A percentile compares a stretch with the other conserved stretches of the same genome.
Evolutionary conservation across 2,797 vertebrate genomes (phyloP).

Genomic region (Siniperca obscura): DNA sequence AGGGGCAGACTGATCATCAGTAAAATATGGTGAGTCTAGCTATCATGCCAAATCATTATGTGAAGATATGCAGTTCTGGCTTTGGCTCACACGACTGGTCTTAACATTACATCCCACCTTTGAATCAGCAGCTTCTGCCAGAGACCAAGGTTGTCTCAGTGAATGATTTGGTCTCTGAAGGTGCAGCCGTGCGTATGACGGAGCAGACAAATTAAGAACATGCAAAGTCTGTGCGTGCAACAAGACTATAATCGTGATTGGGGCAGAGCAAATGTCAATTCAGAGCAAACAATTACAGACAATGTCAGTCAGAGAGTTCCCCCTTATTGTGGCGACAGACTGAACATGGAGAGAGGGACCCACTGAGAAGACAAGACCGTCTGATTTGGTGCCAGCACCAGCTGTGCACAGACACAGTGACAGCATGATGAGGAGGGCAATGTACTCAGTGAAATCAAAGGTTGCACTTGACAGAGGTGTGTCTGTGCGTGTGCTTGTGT

Average conservation of each 20-base stretch:
- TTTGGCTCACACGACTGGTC: slow-evolving; percentile 13
- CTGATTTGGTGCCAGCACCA: slow-evolving; percentile 54
- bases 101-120: slow-evolving; percentile 13
- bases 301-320: slow-evolving; percentile 34
- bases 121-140: neutral
- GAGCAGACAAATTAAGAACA: slow-evolving; percentile 23
- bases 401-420: slow-evolving; percentile 58
- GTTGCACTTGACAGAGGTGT: slow-evolving; percentile 44
- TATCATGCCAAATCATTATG: slow-evolving; percentile 6
- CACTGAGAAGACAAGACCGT: slow-evolving; percentile 34
- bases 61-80: slow-evolving; percentile 34
- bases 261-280: slow-evolving; percentile 39
- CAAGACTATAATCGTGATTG: slow-evolving; percentile 16
- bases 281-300: slow-evolving; percentile 44
- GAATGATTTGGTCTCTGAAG: slow-evolving; percentile 21
- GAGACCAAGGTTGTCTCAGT: neutral
- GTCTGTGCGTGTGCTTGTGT: slow-evolving; percentile 7
- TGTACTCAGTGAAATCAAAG: slow-evolving; percentile 34
- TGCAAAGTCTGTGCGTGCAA: neutral
- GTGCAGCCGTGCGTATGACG: neutral
- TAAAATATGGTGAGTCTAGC: slow-evolving; percentile 9
- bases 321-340: slow-evolving; percentile 18
- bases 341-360: slow-evolving; percentile 7
- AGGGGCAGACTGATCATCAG: slow-evolving; percentile 14
- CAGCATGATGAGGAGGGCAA: slow-evolving; percentile 34